Base-by-base conservation (phyloP, 2,113 vertebrate species). In the Diphyllodes magnificus region DNA sequence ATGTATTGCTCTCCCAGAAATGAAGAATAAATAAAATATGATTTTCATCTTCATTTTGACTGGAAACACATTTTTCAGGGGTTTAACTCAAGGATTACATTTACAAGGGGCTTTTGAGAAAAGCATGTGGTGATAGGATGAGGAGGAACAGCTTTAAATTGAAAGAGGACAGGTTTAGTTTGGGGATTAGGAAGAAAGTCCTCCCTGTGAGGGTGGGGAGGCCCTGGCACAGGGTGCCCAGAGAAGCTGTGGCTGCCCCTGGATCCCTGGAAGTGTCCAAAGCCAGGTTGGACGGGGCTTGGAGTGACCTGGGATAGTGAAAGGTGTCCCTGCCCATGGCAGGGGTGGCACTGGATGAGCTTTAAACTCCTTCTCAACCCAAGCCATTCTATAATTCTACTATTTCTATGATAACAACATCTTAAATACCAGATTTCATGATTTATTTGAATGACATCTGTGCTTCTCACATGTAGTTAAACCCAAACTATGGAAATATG, bases 131-230 rank as follows among this genome's bases (percentile, higher is more conserved):
- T 5, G 47, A 23, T 11, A 37, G 31, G 19, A 42, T 1, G 23
- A 56, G 35, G 27, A 33, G 31, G 27, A 83, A 31, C 0, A 0
- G 10, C 13, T 50, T 70, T 11, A 37, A 37, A 23, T 7, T 77
- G 40, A 10, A 23, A 77, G 10, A 17, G 56, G 27, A 12, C 15
- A 56, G 31, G 42, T 15, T 77, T 77, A 49, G 25, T 2, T 16
- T 19, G 31, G 6, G 15, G 4, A 13, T 56, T 33, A 6, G 21
- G 35, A 63, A 35, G 5, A 19, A 90, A 70, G 50, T 42, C 8
- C 22, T 54, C 2, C 4, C 13, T 56, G 8, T 7, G 2, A 70
- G 49, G 18, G 5, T 24, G 40, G 1, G 0, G 0, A 56, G 5
- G 6, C 20, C 25, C 21, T 63, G 54, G 47, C 10, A 37, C 7